Evolutionary conservation across 2,113 vertebrate species (phyloP).

Genomic region (Euleptes europaea): DNA sequence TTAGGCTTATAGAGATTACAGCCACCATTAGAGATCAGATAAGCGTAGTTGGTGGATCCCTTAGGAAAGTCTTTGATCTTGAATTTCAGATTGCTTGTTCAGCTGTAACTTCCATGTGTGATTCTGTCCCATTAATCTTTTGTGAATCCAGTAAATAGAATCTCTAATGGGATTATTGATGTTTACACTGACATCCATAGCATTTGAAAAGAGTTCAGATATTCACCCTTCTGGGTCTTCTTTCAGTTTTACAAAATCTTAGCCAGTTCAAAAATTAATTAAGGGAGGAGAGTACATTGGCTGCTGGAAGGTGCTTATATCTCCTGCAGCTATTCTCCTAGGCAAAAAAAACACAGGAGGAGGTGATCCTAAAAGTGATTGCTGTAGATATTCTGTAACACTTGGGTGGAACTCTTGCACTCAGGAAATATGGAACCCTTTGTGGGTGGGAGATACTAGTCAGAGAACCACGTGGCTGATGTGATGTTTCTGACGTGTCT

Average conservation of each 20-base stretch:
- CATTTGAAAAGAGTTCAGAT: neutral
- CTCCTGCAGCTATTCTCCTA: neutral
- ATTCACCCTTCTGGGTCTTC: neutral
- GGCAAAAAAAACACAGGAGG: neutral
- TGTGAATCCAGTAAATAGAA: neutral
- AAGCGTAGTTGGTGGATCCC: neutral
- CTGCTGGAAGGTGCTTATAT: neutral
- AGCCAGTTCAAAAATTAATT: neutral
- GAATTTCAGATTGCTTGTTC: neutral
- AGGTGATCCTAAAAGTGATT: neutral
- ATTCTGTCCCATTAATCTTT: neutral
- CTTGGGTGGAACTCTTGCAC: neutral
- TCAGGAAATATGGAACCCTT: neutral
- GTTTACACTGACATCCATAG: neutral
- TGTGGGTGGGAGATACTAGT: neutral
- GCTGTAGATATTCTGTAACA: neutral
- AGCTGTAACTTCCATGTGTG: neutral
- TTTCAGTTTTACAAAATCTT: neutral
- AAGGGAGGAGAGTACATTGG: neutral
- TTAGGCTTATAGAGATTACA: neutral
- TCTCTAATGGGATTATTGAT: neutral
- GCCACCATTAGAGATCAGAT: neutral
- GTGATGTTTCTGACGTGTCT: neutral
- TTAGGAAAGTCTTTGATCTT: neutral
- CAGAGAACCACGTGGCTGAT: neutral